These are phyloP conservation scores for Cherax quadricarinatus DNA, from an alignment of 1,140 invertebrate species.

Conservation along the genomic window DNA sequence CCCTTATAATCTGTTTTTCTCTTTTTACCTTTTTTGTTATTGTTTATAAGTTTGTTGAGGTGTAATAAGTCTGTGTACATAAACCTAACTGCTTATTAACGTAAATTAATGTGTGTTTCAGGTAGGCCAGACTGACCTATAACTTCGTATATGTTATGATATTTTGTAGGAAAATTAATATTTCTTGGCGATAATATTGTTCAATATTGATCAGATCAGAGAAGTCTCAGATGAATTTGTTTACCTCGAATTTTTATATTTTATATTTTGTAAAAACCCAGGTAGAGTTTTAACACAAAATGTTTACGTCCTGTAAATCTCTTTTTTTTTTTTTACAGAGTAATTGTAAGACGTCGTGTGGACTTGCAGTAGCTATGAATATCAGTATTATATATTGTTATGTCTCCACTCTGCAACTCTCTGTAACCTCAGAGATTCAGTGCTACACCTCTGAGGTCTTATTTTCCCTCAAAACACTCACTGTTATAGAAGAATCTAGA, in stretches of 20 bases:
- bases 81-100: constrained; percentile 8
- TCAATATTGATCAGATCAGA: constrained; percentile 27
- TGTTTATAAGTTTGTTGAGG: constrained; percentile 16
- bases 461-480: background rate
- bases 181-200: constrained; percentile 34
- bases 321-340: background rate
- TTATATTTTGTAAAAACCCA: background rate
- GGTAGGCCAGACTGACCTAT: background rate
- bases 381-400: constrained; percentile 3
- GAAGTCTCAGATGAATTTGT: background rate
- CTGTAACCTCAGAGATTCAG: background rate
- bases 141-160: background rate
- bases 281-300: background rate
- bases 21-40: background rate
- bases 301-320: background rate
- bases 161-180: background rate
- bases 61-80: constrained; percentile 23
- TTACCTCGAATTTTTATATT: too few species aligned
- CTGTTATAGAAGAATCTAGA: background rate
- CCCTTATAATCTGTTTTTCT: background rate
- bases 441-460: background rate
- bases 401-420: background rate
- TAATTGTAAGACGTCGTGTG: background rate
- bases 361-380: constrained; percentile 17
- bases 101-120: background rate